These are phyloP conservation scores for Kuschelorhynchus macadamiae DNA, from an alignment of 2,888 invertebrate genomes.

Conservation along the genomic window DNA sequence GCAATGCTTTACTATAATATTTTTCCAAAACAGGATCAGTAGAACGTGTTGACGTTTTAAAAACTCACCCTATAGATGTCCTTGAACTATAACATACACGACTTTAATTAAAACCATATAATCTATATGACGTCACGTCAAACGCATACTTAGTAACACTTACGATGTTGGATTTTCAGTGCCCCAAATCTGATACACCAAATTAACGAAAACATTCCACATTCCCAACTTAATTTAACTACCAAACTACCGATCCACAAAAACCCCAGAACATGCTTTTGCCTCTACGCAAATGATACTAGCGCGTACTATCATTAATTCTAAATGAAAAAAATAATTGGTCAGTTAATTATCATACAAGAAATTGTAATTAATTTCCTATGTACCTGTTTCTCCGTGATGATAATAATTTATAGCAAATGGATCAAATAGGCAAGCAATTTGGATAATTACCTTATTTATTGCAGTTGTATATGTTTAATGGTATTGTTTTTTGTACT, in stretches of 20 bases:
- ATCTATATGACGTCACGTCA: too few relatives aligned
- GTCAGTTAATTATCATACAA: conserved; percentile 46
- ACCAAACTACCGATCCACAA: background rate
- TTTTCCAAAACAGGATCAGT: too few relatives aligned
- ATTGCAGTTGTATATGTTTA: conserved; percentile 25
- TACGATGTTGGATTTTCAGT: conserved; percentile 26
- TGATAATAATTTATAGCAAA: conserved; percentile 47
- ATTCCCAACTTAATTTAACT: conserved; percentile 6
- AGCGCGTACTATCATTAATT: conserved; percentile 33
- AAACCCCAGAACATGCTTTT: conserved; percentile 20
- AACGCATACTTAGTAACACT: conserved; percentile 1
- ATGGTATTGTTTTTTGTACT: conserved; percentile 21
- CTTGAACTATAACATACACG: too few relatives aligned
- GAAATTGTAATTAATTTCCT: conserved; percentile 54
- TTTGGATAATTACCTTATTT: conserved; percentile 49
- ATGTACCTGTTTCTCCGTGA: conserved; percentile 48
- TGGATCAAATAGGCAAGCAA: conserved; percentile 47
- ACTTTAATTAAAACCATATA: too few relatives aligned
- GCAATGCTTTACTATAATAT: too few relatives aligned
- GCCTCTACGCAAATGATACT: conserved; percentile 35
- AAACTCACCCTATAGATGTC: too few relatives aligned
- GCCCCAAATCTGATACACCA: conserved; percentile 37
- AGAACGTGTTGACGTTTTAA: too few relatives aligned
- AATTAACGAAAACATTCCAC: conserved; percentile 42
- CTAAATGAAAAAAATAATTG: conserved; percentile 47